Conservation (phyloP, 2,797 vertebrate species). For the Thaleichthys pacificus region DNA sequence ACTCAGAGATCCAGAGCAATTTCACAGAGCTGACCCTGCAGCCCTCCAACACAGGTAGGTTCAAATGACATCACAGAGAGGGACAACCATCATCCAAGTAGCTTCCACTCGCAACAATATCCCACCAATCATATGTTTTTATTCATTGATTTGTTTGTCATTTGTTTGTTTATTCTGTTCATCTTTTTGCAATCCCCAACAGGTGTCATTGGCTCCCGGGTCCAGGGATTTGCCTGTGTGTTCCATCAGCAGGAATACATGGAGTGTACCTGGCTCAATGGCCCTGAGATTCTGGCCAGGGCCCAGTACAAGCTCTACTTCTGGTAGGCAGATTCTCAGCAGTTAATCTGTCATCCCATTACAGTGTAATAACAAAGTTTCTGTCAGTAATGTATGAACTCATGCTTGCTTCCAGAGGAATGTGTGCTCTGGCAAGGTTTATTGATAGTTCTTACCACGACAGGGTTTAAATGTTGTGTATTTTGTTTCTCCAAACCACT, state of each 20-base stretch:
- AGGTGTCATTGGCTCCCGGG: slow-evolving; percentile 51
- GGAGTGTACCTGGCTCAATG: slow-evolving; percentile 66
- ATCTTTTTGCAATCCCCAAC: neutral
- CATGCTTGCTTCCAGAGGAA: no score
- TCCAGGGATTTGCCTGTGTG: slow-evolving; percentile 62
- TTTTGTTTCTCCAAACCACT: neutral
- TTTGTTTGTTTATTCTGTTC: neutral
- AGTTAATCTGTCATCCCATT: neutral
- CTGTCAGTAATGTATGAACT: neutral
- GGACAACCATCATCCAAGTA: neutral
- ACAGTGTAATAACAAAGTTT: neutral
- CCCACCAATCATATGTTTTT: neutral
- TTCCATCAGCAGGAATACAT: slow-evolving; percentile 64
- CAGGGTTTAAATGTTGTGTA: no score
- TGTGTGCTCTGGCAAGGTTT: no score
- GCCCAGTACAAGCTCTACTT: slow-evolving; percentile 62
- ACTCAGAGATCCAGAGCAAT: slow-evolving; percentile 51
- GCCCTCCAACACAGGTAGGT: slow-evolving; percentile 54
- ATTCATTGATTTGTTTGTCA: neutral
- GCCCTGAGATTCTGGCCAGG: slow-evolving; percentile 23
- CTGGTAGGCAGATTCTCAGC: slow-evolving; percentile 59
- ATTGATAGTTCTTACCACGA: no score
- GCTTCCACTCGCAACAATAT: neutral
- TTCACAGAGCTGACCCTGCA: slow-evolving; percentile 58
- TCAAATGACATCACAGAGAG: neutral